Conservation (phyloP, 2,797 vertebrate species). For the Todus mexicanus region DNA sequence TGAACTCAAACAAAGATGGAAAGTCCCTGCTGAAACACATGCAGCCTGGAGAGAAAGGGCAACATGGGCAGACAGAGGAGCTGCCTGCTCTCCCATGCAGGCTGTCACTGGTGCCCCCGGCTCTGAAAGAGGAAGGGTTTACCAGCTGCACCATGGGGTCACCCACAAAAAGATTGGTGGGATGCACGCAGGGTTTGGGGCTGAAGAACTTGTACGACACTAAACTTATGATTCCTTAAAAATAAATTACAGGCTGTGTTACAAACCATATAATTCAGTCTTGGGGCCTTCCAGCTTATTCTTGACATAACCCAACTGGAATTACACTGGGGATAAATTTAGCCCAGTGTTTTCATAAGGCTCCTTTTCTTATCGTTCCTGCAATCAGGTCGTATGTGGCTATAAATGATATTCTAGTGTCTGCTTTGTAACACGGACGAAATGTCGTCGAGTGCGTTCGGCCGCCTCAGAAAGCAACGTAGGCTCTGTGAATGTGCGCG, state of each 20-base stretch:
- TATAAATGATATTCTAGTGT: neutral
- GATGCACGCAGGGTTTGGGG: neutral
- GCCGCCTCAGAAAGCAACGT: neutral
- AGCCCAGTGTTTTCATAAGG: neutral
- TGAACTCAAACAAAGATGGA: neutral
- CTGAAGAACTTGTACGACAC: neutral
- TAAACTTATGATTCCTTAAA: neutral
- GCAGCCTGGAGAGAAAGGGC: neutral
- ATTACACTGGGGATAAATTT: neutral
- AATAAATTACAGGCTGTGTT: neutral
- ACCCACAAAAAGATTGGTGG: neutral
- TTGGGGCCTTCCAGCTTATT: neutral
- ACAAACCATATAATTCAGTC: neutral
- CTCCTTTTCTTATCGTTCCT: neutral
- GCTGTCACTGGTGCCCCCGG: neutral
- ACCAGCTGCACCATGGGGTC: neutral
- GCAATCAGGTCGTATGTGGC: neutral
- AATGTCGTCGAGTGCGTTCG: neutral
- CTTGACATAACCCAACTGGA: conserved; percentile 28
- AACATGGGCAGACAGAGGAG: neutral
- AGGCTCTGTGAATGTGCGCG: neutral
- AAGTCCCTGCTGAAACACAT: neutral
- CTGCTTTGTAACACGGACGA: neutral
- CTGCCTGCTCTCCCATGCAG: neutral
- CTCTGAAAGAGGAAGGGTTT: neutral